A percentile compares a stretch with the other conserved stretches of the same genome.
These are phyloP conservation scores for Lordiphosa mommai DNA, from an alignment of 1,140 invertebrate genomes.

Conservation along the genomic window DNA sequence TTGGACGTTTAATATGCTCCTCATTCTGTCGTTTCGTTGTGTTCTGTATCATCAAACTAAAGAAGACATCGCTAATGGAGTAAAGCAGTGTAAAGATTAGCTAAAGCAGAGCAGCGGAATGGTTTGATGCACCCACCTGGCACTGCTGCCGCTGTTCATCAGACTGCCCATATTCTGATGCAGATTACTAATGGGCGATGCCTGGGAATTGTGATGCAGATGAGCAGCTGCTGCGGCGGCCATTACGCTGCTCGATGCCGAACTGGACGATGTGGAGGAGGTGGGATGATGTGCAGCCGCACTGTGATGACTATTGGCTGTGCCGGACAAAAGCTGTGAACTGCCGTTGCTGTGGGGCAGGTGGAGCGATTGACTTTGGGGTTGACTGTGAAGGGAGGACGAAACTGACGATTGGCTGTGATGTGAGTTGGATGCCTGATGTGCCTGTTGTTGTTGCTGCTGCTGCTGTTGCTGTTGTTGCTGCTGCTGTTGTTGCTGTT, in stretches of 20 bases:
- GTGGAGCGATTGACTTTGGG: constrained; percentile 32
- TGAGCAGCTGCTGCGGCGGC: constrained; percentile 73
- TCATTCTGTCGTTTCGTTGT: constrained; percentile 79
- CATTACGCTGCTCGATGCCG: constrained; percentile 66
- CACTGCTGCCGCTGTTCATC: constrained; percentile 78
- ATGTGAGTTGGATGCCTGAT: constrained; percentile 30
- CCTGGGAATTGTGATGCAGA: constrained; percentile 73
- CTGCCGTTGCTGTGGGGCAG: constrained; percentile 63
- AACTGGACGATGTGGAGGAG: constrained; percentile 23
- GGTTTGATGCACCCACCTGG: constrained; percentile 48
- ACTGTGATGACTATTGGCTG: constrained; percentile 33
- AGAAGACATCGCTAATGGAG: constrained; percentile 68
- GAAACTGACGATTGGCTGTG: constrained; percentile 38
- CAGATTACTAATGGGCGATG: constrained; percentile 75
- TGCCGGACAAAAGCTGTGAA: constrained; percentile 30
- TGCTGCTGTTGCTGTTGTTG: constrained; percentile 38
- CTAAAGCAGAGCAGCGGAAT: background rate
- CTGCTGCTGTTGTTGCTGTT: constrained; percentile 19
- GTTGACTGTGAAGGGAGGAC: constrained; percentile 39
- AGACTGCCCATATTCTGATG: constrained; percentile 79
- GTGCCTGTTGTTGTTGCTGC: constrained; percentile 34
- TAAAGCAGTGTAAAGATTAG: background rate
- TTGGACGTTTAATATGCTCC: constrained; percentile 86
- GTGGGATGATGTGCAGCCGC: constrained; percentile 33
- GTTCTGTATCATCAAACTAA: constrained; percentile 79